Evolutionary conservation across 1,140 invertebrate species (phyloP).

Genomic region (Acromyrmex echinatior): DNA sequence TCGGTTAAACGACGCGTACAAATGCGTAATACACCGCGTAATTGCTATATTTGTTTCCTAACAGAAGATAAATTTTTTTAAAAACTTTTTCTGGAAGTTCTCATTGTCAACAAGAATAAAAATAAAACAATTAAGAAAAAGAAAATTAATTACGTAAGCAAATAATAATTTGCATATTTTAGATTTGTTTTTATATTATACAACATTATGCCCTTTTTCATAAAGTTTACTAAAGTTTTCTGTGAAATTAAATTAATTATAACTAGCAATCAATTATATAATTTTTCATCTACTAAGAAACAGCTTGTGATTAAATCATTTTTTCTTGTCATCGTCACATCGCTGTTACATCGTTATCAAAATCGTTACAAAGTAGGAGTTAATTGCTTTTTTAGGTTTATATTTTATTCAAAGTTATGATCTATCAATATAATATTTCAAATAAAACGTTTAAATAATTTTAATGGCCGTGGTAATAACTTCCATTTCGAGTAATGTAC

Average conservation of each 20-base stretch:
- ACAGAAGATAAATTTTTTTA: not conserved
- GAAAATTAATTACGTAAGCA: not conserved
- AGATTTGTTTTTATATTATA: not conserved
- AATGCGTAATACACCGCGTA: conserved; percentile 5
- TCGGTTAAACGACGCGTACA: conserved; percentile 8
- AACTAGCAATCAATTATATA: not conserved
- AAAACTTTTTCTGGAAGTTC: not conserved
- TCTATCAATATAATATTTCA: not conserved
- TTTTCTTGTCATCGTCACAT: not conserved
- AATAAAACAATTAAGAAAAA: not conserved
- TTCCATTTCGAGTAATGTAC: not conserved
- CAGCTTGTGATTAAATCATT: not conserved
- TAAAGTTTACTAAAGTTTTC: not conserved
- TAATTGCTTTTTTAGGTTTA: not conserved
- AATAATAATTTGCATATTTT: not conserved
- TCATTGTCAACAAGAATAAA: not conserved
- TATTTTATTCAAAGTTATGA: not conserved
- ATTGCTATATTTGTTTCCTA: not conserved
- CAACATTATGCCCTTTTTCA: not conserved
- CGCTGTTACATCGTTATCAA: not conserved
- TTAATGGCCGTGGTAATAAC: not conserved
- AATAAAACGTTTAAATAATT: not conserved
- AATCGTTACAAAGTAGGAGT: not conserved
- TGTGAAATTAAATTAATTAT: not conserved
- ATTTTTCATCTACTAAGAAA: not conserved